Conservation (phyloP, 2,888 invertebrate species). For the Stenodema calcarata region DNA sequence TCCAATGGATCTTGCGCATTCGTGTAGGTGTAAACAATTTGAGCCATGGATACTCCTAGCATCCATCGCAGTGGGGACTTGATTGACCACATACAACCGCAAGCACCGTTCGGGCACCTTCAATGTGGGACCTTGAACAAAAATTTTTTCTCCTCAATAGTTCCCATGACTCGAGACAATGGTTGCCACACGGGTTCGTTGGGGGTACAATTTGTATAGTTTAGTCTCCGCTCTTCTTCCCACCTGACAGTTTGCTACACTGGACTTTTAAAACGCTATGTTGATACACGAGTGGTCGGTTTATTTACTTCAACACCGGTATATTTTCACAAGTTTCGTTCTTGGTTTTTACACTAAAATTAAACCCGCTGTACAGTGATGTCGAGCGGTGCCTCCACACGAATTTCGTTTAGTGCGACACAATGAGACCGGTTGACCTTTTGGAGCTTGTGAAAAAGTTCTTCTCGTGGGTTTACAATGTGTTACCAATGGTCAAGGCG, state of each 20-base stretch:
- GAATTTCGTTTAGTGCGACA: neutral
- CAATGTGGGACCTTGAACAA: neutral
- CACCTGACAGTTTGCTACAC: neutral
- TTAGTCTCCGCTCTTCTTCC: neutral
- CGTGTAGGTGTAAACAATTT: too few relatives aligned
- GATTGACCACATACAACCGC: neutral
- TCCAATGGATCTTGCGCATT: too few relatives aligned
- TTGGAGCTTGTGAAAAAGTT: conserved; percentile 8
- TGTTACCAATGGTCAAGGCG: neutral
- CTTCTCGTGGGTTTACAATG: neutral
- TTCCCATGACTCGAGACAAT: conserved; percentile 17
- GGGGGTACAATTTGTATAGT: conserved; percentile 5
- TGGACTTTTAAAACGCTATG: neutral
- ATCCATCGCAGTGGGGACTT: neutral
- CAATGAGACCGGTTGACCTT: neutral
- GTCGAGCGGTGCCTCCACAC: neutral
- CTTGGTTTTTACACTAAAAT: too few relatives aligned
- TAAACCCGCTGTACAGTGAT: neutral
- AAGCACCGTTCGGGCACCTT: neutral
- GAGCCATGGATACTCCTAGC: too few relatives aligned
- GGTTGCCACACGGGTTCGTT: neutral
- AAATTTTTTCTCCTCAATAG: neutral
- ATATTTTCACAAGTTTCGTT: neutral
- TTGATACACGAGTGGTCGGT: neutral
- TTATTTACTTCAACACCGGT: neutral